Evolutionary conservation across 1,140 invertebrate genomes (phyloP).

Genomic region (Anoplolepis gracilipes): DNA sequence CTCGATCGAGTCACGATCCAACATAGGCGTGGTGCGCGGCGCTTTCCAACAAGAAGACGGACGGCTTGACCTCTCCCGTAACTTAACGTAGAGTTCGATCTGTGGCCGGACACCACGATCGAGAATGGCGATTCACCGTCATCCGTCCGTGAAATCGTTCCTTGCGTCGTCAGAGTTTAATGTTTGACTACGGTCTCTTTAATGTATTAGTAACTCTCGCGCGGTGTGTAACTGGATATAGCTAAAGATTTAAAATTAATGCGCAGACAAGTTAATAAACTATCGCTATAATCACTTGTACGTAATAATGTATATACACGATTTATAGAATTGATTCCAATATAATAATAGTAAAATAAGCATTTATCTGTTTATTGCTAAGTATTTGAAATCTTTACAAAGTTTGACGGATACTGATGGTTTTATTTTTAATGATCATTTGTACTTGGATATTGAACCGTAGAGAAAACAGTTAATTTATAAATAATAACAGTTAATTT

Average conservation of each 20-base stretch:
- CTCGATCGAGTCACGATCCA: slow-evolving; percentile 79
- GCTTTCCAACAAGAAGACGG: slow-evolving; percentile 74
- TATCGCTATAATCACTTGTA: neutral
- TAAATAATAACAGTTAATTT: slow-evolving; percentile 21
- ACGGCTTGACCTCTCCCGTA: slow-evolving; percentile 77
- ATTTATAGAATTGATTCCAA: neutral
- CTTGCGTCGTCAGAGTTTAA: slow-evolving; percentile 1
- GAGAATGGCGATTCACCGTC: slow-evolving; percentile 33
- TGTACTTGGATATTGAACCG: neutral
- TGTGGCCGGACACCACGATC: slow-evolving; percentile 25
- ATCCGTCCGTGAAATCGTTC: slow-evolving; percentile 44
- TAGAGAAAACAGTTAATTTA: slow-evolving; percentile 23
- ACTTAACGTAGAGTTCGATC: slow-evolving; percentile 61
- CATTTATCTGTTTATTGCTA: neutral
- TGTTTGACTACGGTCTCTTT: neutral
- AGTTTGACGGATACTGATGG: neutral
- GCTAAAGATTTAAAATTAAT: neutral
- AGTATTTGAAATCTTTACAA: neutral
- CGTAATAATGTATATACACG: neutral
- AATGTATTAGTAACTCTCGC: neutral
- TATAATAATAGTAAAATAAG: neutral
- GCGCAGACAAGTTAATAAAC: neutral
- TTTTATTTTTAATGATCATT: neutral
- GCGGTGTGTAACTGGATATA: neutral
- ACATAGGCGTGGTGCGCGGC: slow-evolving; percentile 79